Base-by-base conservation (phyloP, 2,888 invertebrate genomes). In the Tricholauxania praeusta region DNA sequence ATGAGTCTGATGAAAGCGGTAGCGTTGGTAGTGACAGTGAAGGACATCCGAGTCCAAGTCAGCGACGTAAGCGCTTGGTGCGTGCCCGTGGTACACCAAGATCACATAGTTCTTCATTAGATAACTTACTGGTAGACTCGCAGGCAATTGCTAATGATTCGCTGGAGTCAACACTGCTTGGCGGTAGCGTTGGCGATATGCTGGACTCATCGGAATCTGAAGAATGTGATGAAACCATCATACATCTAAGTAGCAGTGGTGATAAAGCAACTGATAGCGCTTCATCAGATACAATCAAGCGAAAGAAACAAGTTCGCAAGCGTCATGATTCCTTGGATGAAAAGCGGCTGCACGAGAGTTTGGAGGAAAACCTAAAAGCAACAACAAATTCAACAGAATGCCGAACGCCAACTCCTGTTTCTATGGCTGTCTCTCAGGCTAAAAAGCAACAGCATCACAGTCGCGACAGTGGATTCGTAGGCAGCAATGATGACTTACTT, bases 11-110 rank as follows among this genome's bases (percentile, higher is more conserved):
- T 79, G 96, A 95, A 2, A 93, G 93, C 47, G 94, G 94, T 1
- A 95, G 95, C 82, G 96, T 96, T 0, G 96, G 96, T 8, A 96
- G 96, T 87, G 96, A 96, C 81, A 95, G 95, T 82, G 96, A 96
- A 84, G 96, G 96, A 1, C 91, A 92, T 78, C 95, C 95, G 5
- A 96, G 95, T 86, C 96, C 96, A 0, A 95, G 95, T 83, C 95
- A 96, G 84, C 88, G 95, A 12, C 89, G 95, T 74, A 96, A 96
- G 83, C 90, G 93, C 52, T 87, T 95, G 73, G 95, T 95, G 0
- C 90, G 95, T 15, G 94, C 95, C 7, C 89, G 96, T 59, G 95
- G 95, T 7, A 94, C 94, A 0, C 94, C 94, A 0, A 89, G 95
- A 65, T 94, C 94, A 15, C 94, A 95, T 85, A 94, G 94, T 72